Evolutionary conservation across 2,797 vertebrate species (phyloP).

Genomic region (Spizella passerina): DNA sequence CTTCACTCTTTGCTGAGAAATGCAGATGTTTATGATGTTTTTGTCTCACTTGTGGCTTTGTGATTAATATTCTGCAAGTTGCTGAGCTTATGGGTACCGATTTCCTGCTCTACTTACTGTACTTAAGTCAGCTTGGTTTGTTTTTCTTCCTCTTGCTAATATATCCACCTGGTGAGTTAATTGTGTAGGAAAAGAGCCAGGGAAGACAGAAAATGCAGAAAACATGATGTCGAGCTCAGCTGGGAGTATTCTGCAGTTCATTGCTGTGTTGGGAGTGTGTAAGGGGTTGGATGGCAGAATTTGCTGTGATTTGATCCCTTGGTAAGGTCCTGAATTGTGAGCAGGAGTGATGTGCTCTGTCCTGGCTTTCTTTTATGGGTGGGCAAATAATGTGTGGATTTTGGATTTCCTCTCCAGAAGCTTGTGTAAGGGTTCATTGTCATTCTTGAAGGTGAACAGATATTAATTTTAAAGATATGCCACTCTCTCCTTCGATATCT

Average conservation of each 20-base stretch:
- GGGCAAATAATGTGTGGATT: background rate
- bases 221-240: background rate
- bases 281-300: background rate
- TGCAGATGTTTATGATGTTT: background rate
- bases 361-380: background rate
- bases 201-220: background rate
- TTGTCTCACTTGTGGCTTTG: background rate
- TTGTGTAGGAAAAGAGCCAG: background rate
- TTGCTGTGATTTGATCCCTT: background rate
- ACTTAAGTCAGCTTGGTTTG: conserved; percentile 23
- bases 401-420: background rate
- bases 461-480: background rate
- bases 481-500: fast-evolving
- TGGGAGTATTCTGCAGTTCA: background rate
- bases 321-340: background rate
- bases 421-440: background rate
- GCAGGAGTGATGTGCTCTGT: background rate
- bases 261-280: background rate
- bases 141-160: conserved; percentile 45
- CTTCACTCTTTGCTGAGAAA: background rate
- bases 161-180: conserved; percentile 38
- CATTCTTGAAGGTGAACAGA: background rate
- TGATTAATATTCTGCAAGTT: conserved; percentile 41
- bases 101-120: conserved; percentile 46
- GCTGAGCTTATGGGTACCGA: background rate